Evolutionary conservation across 2,888 invertebrate genomes (phyloP).

Genomic region (Charanyca ferruginea): DNA sequence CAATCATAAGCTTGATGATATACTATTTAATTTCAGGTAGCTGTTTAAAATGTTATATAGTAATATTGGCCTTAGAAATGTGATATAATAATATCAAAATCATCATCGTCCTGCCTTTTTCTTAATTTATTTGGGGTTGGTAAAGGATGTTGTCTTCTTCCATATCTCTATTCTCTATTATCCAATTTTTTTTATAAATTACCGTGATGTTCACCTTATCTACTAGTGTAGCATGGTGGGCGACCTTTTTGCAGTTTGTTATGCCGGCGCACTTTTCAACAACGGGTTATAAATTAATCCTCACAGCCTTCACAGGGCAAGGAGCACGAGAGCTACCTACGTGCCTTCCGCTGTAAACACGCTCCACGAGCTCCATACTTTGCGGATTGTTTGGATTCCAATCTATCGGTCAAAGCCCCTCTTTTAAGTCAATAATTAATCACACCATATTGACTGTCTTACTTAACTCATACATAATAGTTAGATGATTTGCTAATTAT

Average conservation of each 20-base stretch:
- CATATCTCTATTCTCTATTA: too few species aligned
- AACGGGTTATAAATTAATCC: constrained; percentile 61
- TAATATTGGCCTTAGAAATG: neutral
- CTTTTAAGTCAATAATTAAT: constrained; percentile 57
- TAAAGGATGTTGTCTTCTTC: too few species aligned
- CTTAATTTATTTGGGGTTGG: too few species aligned
- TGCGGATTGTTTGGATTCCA: constrained; percentile 78
- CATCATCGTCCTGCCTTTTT: too few species aligned
- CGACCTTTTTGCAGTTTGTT: constrained; percentile 45
- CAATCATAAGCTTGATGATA: neutral
- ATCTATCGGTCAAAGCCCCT: constrained; percentile 68
- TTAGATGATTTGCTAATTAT: constrained; percentile 24
- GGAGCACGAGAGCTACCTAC: constrained; percentile 80
- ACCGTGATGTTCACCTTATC: constrained; percentile 35
- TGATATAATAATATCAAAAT: too few species aligned
- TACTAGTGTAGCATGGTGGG: constrained; percentile 5
- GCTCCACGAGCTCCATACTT: constrained; percentile 60
- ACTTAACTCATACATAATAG: constrained; percentile 41
- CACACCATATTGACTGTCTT: constrained; percentile 50
- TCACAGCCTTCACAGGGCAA: constrained; percentile 56
- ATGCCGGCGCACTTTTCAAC: constrained; percentile 44
- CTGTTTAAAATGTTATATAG: neutral
- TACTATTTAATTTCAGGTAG: neutral
- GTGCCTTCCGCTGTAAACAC: constrained; percentile 84
- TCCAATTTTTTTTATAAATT: constrained; percentile 9